Evolutionary conservation across 2,797 vertebrate species (phyloP).

Genomic region (Sphenopsis melanotis): DNA sequence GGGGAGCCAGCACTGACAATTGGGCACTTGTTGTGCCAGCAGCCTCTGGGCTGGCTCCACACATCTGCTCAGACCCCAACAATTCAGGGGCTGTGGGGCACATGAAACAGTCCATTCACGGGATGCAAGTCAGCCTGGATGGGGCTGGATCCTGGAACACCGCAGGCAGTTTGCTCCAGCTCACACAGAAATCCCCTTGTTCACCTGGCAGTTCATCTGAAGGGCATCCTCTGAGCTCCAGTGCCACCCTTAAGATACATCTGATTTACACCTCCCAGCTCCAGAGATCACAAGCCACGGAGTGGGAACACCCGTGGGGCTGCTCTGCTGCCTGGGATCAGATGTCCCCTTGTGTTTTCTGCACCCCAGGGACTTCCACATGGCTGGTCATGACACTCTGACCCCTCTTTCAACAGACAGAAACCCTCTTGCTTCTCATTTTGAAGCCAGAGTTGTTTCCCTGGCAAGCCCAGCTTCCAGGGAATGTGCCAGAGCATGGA

Average conservation of each 20-base stretch:
- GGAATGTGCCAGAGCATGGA: background rate
- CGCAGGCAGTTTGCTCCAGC: background rate
- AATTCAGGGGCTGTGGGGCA: constrained; percentile 62
- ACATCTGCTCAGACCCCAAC: constrained; percentile 67
- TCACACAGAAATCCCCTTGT: constrained; percentile 55
- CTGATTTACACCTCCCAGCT: background rate
- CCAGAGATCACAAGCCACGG: background rate
- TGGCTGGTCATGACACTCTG: background rate
- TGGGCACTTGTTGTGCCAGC: constrained; percentile 42
- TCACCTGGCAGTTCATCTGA: background rate
- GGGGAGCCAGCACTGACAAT: constrained; percentile 57
- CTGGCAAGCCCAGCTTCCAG: background rate
- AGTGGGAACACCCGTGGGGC: background rate
- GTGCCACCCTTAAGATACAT: background rate
- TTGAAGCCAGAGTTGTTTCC: background rate
- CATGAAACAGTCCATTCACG: constrained; percentile 50
- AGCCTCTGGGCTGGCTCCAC: constrained; percentile 31
- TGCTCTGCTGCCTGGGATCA: background rate
- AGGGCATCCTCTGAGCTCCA: background rate
- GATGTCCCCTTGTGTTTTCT: background rate
- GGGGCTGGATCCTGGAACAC: background rate
- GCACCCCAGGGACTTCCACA: background rate
- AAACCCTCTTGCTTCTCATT: background rate
- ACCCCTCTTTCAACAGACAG: background rate
- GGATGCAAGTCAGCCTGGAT: constrained; percentile 3